A percentile compares a stretch with the other conserved stretches of the same genome.
These are phyloP conservation scores for rat (Rattus norvegicus) DNA, from an alignment of 2,113 vertebrate genomes.

Conservation along the genomic window DNA sequence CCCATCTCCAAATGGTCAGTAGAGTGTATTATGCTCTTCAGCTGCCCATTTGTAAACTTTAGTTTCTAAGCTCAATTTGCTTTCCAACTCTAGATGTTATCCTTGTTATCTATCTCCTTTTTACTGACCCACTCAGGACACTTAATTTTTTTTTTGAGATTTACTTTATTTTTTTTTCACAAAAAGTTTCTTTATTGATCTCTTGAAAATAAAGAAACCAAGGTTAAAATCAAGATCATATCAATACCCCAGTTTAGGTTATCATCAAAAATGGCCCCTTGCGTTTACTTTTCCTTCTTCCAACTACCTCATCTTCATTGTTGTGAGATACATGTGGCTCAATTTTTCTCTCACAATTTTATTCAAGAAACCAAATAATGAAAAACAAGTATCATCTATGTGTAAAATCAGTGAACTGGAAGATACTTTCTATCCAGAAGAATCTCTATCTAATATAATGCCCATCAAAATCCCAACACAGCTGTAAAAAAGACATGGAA, in stretches of 20 bases:
- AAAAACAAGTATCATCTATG: background rate
- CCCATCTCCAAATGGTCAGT: background rate
- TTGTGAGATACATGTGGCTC: background rate
- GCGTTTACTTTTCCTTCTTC: background rate
- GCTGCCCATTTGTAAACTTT: constrained; percentile 16
- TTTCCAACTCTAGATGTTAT: constrained; percentile 1
- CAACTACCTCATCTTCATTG: background rate
- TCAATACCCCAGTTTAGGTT: background rate
- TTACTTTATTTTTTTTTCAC: background rate
- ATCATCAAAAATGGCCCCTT: background rate
- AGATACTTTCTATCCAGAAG: background rate
- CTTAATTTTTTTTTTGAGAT: background rate
- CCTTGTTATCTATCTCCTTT: background rate
- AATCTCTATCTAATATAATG: too few relatives aligned
- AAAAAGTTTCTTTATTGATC: background rate
- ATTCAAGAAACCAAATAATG: background rate
- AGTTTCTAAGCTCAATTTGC: constrained; percentile 41
- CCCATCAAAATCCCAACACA: too few relatives aligned
- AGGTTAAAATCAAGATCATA: background rate
- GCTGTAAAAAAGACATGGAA: too few relatives aligned
- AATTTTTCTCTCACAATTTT: background rate
- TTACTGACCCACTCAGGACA: constrained; percentile 32
- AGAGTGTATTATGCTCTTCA: background rate
- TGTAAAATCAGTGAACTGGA: background rate
- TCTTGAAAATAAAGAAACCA: background rate